phyloP scores from a whole-genome alignment of 2,797 vertebrate genomes.

The Graptemys geographica region DNA sequence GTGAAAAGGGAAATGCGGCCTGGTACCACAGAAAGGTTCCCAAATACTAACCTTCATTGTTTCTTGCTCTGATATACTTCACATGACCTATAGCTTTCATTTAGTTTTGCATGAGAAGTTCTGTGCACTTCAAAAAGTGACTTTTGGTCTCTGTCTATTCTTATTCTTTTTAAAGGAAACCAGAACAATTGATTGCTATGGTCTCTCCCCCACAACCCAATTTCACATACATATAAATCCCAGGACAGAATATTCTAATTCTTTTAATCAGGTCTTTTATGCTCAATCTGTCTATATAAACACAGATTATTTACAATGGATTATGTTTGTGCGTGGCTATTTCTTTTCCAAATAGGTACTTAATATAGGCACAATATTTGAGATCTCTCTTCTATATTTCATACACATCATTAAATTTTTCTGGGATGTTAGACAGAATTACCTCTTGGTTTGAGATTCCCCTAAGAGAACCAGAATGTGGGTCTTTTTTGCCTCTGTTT shows the following conservation, averaged over 20 bases:
- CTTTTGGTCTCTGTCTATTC: constrained; percentile 45
- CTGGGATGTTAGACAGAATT: neutral
- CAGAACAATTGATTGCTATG: constrained; percentile 58
- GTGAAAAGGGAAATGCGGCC: neutral
- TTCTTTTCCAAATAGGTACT: neutral
- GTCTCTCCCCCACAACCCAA: constrained; percentile 35
- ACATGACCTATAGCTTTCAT: neutral
- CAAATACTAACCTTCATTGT: neutral
- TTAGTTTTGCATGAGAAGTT: constrained; percentile 49
- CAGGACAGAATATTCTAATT: constrained; percentile 23
- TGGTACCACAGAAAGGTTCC: neutral
- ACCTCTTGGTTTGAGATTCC: neutral
- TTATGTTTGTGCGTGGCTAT: constrained; percentile 11
- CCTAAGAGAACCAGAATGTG: fast-evolving
- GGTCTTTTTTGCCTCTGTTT: neutral
- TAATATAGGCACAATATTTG: neutral
- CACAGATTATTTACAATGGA: neutral
- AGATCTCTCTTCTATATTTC: neutral
- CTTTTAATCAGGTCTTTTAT: constrained; percentile 56
- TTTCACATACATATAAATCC: constrained; percentile 58
- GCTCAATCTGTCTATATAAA: constrained; percentile 56
- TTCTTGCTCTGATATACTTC: neutral
- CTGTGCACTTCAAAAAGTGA: constrained; percentile 11
- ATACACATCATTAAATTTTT: neutral
- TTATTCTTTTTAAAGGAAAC: constrained; percentile 49